Evolutionary conservation across 30 jellyfish, hydroid and myxozoan genomes (phyloP), one percentile per base, ranked within the genome.

Genomic region (Pseudorhiza aurosa): DNA sequence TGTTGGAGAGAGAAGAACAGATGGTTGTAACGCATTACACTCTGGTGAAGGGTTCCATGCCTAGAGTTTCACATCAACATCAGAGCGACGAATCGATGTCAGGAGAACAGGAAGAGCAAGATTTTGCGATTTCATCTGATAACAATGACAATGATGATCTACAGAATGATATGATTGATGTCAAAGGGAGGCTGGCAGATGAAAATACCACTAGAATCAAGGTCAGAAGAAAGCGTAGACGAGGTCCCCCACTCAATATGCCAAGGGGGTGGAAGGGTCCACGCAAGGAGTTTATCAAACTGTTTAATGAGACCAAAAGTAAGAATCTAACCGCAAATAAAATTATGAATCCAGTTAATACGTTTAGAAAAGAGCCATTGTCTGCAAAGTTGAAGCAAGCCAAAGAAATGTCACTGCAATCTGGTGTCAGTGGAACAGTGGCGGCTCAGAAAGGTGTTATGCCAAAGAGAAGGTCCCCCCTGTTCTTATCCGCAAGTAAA

Each of bases 181-280:
- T 1, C 36, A 15, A 19, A 19, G 36, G 5, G 22, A 24, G 12
- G 21, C 7, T 6, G 5, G 36, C 3, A 53, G 14, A 53, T 6
- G 19, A 46, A 2, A 12, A 14, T 11, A 22, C 60, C 1, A 14
- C 67, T 2, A 53, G 24, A 19, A 35, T 1, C 14, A 53, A 53
- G 2, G 12, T n/a, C 24, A 53, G 12, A 15, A 53, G 35, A 19
- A 53, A 19, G 14, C 67, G 67, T n/a, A 6, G 59, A 64, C 53
- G 31, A 17, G 4, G 75, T 1, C 75, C 75, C 14, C 75, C 75
- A 1, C 58, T 64, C n/a, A 40, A 5, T 2, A 64, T 64, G 77
- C 77, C 77, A 33, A 64, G 17, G 18, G 36, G 21, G 1, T 64
- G 50, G 49, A 35, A 0, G 56, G 59, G 36, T 1, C 6, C 26